These are phyloP conservation scores for Conchocele bisecta DNA, from an alignment of 2,888 invertebrate genomes.

Conservation along the genomic window DNA sequence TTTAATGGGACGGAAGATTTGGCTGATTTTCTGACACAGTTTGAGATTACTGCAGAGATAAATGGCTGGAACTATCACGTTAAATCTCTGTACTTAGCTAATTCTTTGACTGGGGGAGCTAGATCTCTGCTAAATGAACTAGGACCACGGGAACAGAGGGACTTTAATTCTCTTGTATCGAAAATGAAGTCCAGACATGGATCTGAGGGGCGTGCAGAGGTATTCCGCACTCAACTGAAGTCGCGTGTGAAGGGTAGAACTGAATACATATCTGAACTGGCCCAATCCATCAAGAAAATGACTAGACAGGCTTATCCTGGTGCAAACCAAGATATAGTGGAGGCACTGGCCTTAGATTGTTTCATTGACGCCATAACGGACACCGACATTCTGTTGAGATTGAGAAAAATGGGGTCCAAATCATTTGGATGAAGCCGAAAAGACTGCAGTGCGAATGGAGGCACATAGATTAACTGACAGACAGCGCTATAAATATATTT, in stretches of 20 bases:
- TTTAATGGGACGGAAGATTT: slow-evolving; percentile 46
- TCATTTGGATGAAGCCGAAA: slow-evolving; percentile 30
- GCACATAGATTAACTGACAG: slow-evolving; percentile 29
- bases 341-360: slow-evolving; percentile 35
- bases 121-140: slow-evolving; percentile 36
- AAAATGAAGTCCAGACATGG: slow-evolving; percentile 43
- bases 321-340: slow-evolving; percentile 17
- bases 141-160: slow-evolving; percentile 13
- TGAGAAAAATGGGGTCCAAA: slow-evolving; percentile 27
- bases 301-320: slow-evolving; percentile 34
- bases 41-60: slow-evolving; percentile 46
- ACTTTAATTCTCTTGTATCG: slow-evolving; percentile 28
- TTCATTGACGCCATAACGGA: slow-evolving; percentile 45
- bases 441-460: slow-evolving; percentile 35
- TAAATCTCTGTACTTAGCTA: slow-evolving; percentile 49
- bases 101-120: slow-evolving; percentile 37
- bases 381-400: slow-evolving; percentile 26
- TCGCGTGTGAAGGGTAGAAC: slow-evolving; percentile 12
- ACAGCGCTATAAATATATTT: too few species aligned
- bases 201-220: slow-evolving; percentile 33
- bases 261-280: slow-evolving; percentile 50
- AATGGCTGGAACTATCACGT: slow-evolving; percentile 82
- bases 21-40: slow-evolving; percentile 51
- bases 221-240: slow-evolving; percentile 42
- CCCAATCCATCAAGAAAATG: slow-evolving; percentile 40